Evolutionary conservation across 2,888 invertebrate genomes (phyloP).

Genomic region (Ypsolopha scabrella): DNA sequence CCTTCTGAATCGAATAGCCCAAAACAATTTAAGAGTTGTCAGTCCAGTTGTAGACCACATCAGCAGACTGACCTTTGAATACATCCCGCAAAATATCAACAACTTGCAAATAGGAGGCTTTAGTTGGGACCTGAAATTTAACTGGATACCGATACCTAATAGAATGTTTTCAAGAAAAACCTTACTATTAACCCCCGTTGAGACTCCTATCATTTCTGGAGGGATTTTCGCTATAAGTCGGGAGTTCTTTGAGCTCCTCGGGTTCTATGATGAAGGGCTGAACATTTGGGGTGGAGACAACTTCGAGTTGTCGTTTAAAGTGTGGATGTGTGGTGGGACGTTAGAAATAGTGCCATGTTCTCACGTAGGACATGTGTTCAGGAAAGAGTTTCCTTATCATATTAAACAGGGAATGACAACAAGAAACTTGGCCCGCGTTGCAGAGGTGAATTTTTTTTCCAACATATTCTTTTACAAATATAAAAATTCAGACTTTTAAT

Average conservation of each 20-base stretch:
- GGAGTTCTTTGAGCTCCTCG: constrained; percentile 89
- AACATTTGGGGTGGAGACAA: constrained; percentile 99
- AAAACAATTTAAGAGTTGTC: constrained; percentile 82
- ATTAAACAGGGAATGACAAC: constrained; percentile 71
- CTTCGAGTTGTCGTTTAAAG: constrained; percentile 95
- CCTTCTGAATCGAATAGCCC: constrained; percentile 82
- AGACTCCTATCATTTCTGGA: constrained; percentile 97
- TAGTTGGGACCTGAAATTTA: constrained; percentile 92
- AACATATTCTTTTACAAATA: too few species aligned
- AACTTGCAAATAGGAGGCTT: constrained; percentile 90
- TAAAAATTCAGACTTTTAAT: too few species aligned
- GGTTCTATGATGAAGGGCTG: constrained; percentile 96
- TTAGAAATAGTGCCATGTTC: constrained; percentile 98
- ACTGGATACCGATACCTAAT: constrained; percentile 95
- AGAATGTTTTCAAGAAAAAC: constrained; percentile 79
- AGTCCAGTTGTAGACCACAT: constrained; percentile 95
- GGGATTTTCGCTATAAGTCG: constrained; percentile 95
- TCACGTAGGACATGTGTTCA: constrained; percentile 98
- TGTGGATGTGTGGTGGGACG: constrained; percentile 99
- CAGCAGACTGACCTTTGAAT: constrained; percentile 88
- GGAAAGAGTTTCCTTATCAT: constrained; percentile 93
- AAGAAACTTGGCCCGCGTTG: constrained; percentile 92
- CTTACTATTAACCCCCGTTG: constrained; percentile 84
- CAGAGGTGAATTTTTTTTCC: constrained; percentile 72
- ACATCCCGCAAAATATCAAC: constrained; percentile 79